These are phyloP conservation scores for Brachyhypopomus gauderio DNA, from an alignment of 2,113 vertebrate genomes.

Conservation along the genomic window DNA sequence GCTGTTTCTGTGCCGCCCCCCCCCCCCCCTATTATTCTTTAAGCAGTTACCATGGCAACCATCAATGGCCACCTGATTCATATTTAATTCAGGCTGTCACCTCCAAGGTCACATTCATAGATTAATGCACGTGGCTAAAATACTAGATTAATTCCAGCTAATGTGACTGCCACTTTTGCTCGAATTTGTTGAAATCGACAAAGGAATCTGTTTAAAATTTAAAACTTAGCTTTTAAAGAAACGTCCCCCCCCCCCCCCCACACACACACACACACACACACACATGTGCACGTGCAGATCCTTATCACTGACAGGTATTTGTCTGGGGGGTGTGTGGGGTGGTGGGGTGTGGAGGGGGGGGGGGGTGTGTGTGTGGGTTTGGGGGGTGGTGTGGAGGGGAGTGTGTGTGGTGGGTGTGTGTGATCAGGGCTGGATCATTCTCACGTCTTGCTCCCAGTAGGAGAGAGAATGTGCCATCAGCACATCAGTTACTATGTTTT, in stretches of 20 bases:
- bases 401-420: too few relatives aligned
- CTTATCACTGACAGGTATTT: too few relatives aligned
- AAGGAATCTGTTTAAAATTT: background rate
- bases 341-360: too few relatives aligned
- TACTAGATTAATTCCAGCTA: conserved; percentile 37
- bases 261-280: too few relatives aligned
- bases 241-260: background rate
- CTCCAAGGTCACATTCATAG: conserved; percentile 44
- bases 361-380: too few relatives aligned
- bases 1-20: background rate
- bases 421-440: too few relatives aligned
- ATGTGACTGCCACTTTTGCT: conserved; percentile 29
- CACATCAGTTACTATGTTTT: too few relatives aligned
- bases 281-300: too few relatives aligned
- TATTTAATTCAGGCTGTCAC: conserved; percentile 44
- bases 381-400: too few relatives aligned
- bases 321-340: too few relatives aligned
- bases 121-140: conserved; percentile 36
- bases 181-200: background rate
- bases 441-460: too few relatives aligned
- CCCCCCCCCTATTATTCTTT: background rate
- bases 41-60: conserved; percentile 31
- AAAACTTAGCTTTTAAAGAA: background rate
- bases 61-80: conserved; percentile 30
- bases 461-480: too few relatives aligned